These are phyloP conservation scores for Phrynocephalus vlangalii DNA, from an alignment of 2,797 vertebrate species.

Conservation along the genomic window DNA sequence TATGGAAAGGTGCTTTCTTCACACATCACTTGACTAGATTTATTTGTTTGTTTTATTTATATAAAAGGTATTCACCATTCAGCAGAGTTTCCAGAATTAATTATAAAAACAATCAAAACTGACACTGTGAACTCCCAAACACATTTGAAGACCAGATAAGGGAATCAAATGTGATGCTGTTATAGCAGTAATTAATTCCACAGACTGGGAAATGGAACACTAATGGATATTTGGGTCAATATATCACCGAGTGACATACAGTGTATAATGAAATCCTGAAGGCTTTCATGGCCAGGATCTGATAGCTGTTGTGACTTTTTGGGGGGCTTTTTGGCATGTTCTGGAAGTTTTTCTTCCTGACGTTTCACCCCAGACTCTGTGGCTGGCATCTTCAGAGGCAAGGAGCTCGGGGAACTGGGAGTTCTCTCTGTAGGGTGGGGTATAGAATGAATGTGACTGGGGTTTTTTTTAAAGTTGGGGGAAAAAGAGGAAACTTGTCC, in stretches of 20 bases:
- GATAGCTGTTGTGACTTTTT: no score
- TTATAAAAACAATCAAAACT: neutral
- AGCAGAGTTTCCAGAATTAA: neutral
- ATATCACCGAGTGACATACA: conserved; percentile 45
- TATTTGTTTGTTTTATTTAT: neutral
- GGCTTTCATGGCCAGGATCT: no score
- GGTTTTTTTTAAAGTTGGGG: no score
- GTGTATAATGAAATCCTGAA: conserved; percentile 21
- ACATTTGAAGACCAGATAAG: neutral
- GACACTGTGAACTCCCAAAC: neutral
- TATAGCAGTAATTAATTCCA: conserved; percentile 44
- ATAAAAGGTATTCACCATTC: neutral
- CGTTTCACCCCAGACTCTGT: no score
- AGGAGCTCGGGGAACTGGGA: no score
- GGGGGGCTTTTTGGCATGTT: no score
- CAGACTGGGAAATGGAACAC: conserved; percentile 8
- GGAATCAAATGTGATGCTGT: neutral
- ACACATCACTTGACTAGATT: neutral
- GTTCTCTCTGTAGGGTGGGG: no score
- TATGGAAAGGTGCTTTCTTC: conserved; percentile 8
- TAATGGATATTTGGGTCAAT: conserved; percentile 9
- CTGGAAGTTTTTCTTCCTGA: no score
- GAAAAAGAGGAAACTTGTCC: no score
- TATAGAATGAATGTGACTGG: no score
- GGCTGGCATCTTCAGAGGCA: no score